A percentile compares a stretch with the other conserved stretches of the same genome.
Conservation (phyloP, 2,113 vertebrate species). For the Syrrhaptes paradoxus region DNA sequence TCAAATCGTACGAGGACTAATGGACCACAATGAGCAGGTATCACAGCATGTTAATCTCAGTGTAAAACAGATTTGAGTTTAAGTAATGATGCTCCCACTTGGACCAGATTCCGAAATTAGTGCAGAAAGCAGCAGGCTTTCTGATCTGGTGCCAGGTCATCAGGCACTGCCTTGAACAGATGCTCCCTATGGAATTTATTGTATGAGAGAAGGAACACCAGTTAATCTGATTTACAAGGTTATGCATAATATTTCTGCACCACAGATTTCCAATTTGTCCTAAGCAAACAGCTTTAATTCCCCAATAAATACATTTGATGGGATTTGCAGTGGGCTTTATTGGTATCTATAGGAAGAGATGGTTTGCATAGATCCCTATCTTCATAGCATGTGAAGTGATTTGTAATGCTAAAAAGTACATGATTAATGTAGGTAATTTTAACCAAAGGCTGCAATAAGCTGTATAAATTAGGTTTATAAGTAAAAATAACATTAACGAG, state of each 20-base stretch:
- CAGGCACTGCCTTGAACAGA: constrained; percentile 49
- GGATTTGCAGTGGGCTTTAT: not conserved
- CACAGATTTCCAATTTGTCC: constrained; percentile 40
- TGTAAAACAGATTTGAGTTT: constrained; percentile 53
- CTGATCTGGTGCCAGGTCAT: constrained; percentile 46
- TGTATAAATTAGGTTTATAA: not conserved
- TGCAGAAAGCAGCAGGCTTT: constrained; percentile 28
- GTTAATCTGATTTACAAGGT: constrained; percentile 64
- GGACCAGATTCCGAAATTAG: constrained; percentile 49
- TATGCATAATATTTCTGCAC: constrained; percentile 51
- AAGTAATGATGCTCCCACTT: constrained; percentile 41
- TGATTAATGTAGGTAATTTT: constrained; percentile 26
- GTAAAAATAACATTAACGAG: not conserved
- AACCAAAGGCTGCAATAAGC: not conserved
- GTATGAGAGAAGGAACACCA: constrained; percentile 31
- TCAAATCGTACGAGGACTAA: not conserved
- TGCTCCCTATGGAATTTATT: constrained; percentile 47
- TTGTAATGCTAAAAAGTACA: not conserved
- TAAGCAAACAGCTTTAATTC: constrained; percentile 46
- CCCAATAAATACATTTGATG: not conserved
- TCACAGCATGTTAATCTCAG: constrained; percentile 30
- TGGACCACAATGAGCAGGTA: constrained; percentile 32
- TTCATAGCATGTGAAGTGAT: not conserved
- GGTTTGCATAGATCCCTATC: not conserved
- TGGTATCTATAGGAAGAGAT: not conserved